Evolutionary conservation across 2,888 invertebrate species (phyloP), one percentile per base, ranked within the genome.

Genomic region (Drosophila falleni): DNA sequence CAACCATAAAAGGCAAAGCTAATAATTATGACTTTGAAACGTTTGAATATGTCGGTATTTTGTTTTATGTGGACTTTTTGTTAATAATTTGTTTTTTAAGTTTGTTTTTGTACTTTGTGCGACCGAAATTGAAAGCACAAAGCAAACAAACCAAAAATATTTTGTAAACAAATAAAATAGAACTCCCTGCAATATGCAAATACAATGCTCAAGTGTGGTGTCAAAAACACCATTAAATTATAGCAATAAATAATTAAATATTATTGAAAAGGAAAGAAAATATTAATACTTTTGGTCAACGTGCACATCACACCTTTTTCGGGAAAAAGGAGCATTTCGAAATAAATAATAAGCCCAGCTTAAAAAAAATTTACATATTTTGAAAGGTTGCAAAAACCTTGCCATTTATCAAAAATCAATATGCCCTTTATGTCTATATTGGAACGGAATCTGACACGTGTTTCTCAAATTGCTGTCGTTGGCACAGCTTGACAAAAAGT

Each of bases 141-240:
- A 63, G 3, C 59, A 72, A 71, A 71, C 56, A 66, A 42, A 65
- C 55, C 46, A 61, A 60, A 71, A 71, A 81, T 66, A 71, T 69
- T 85, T 81, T 67, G 66, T 49, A 60, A 71, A 44, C 50, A 56
- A 56, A 59, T 54, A 51, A 51, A 67, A 77, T 68, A 47, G 26
- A 42, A 66, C 66, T 66, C 39, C 26, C 29, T 69, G 64, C 62
- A 68, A 46, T 65, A 69, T 44, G 47, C 72, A 61, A 78, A 66
- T 41, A n/a, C 10, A 61, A 46, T 61, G 44, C 41, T 62, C 37
- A 46, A 79, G 65, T 56, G 63, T 71, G 72, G 74, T 74, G 87
- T 84, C 81, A 87, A 78, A 78, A 89, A 78, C 68, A 89, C 66
- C 76, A 85, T 83, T 87, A 70, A 78, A 66, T 66, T 68, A 73